Base-by-base conservation (phyloP, 2,888 invertebrate genomes). In the Brachynemurus nebulosus region DNA sequence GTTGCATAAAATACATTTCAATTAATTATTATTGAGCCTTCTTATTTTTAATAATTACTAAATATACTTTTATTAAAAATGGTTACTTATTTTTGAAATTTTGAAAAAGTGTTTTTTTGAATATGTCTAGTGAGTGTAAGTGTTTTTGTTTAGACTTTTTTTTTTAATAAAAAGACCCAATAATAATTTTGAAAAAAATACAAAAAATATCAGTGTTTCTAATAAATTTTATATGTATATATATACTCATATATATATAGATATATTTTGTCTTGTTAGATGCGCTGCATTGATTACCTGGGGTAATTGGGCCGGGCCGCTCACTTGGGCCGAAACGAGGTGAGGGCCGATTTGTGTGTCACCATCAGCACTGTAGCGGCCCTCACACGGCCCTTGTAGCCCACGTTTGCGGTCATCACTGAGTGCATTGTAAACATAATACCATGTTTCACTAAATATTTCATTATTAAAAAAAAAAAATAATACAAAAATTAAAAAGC, bases 361-460 rank as follows among this genome's bases (percentile, higher is more conserved):
- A 37, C 37, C 37, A 37, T 37, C 37, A 37, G 37, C 37, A 37
- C 37, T 37, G 37, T 37, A 37, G 37, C 37, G 37, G 37, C 37
- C 37, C 37, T 37, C 37, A 37, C 37, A 37, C 37, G 40, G 14
- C 14, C 25, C 25, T 16, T 40, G 40, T 17, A 14, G 27, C 40
- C 40, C 25, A 16, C 25, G 23, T 6, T 27, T 14, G 40, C 17
- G 56, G 57, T 57, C 55, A 55, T 58, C 62, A 61, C 60, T 59
- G 58, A 59, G 61, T 59, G 62, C 60, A 62, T 61, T 58, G 60
- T 55, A 60, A 60, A 59, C 60, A 54, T 57, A 58, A 52, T 50
- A 53, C 52, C 16, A 21, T 25, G 17, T 16, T 19, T 40, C 20
- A 21, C 25, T 37, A 18, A 37, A 18, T 19, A 19, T 37, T 18